Evolutionary conservation across 2,888 invertebrate genomes (phyloP).

Genomic region (Melipona beecheii): DNA sequence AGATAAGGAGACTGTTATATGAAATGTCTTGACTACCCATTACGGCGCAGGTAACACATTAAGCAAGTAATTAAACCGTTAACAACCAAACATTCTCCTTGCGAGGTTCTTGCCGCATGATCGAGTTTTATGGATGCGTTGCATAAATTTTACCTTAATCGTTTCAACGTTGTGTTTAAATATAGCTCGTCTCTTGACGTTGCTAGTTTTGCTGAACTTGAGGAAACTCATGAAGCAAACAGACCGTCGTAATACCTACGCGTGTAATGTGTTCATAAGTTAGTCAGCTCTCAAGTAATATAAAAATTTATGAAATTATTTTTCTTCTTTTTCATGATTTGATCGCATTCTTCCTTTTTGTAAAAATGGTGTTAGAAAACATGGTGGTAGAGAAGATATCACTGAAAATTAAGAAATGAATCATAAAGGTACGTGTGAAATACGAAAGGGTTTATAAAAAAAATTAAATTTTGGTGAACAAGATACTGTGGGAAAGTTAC

Average conservation of each 20-base stretch:
- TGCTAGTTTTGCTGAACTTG: not conserved
- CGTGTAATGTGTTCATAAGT: not conserved
- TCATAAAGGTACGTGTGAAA: not conserved
- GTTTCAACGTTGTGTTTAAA: not conserved
- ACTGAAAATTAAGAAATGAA: not conserved
- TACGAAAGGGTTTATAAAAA: not conserved
- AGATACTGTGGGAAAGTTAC: conserved; percentile 12
- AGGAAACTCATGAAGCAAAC: too few relatives aligned
- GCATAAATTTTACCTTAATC: not conserved
- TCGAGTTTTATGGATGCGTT: not conserved
- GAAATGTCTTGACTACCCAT: conserved; percentile 14
- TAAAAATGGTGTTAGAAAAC: not conserved
- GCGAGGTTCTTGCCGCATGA: not conserved
- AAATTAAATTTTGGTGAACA: not conserved
- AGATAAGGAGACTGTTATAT: conserved; percentile 44
- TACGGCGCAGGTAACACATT: not conserved
- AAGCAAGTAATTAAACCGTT: conserved; percentile 20
- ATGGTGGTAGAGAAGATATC: not conserved
- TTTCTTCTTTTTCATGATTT: not conserved
- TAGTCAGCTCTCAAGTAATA: not conserved
- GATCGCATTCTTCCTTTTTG: not conserved
- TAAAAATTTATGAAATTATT: not conserved
- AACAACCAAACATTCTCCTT: not conserved
- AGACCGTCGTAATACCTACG: too few relatives aligned
- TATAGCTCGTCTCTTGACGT: not conserved